Base-by-base conservation (phyloP, 2,113 vertebrate species). In the Oplegnathus fasciatus region DNA sequence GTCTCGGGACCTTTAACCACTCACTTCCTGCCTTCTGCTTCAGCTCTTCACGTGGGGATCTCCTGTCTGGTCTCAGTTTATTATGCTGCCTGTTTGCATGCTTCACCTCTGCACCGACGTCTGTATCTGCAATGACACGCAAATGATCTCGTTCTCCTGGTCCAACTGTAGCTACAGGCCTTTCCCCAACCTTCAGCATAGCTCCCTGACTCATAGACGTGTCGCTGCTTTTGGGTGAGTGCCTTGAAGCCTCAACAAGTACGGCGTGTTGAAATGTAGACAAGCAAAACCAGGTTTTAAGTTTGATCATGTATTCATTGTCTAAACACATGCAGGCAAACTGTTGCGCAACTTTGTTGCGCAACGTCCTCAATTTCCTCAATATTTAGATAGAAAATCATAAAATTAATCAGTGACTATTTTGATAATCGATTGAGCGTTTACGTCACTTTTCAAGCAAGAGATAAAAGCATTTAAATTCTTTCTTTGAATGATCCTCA, bases 71-170 rank as follows among this genome's bases (percentile, higher is more conserved):
- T 85, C 87, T 74, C 61, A 42, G 74, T 84, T 88, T 71, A 69
- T 55, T 54, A 68, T 68, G 69, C 64, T 9, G 17, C 44, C 75
- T 66, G 65, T 87, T 81, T 91, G 61, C 75, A 78, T 69, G 61
- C 71, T 79, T 69, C 80, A 44, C 82, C 58, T 85, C 46, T 54
- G 6, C 58, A 28, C 60, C 32, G 44, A 26, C 40, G 6, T 84
- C 74, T 65, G 55, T 46, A 71, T 86, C 67, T 83, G 55, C 48
- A 67, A 86, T 42, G 71, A 73, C 60, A 75, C 76, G 72, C 78
- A 54, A 82, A 85, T 77, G 24, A 90, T 80, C 80, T 78, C 8
- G 89, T 86, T 90, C 73, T 78, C 85, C 89, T 82, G 80, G 86
- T 87, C 80, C 78, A 61, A 66, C 80, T 14, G 72, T 54, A 26